Base-by-base conservation (phyloP, 2,797 vertebrate genomes). In the Danio tinwini region DNA sequence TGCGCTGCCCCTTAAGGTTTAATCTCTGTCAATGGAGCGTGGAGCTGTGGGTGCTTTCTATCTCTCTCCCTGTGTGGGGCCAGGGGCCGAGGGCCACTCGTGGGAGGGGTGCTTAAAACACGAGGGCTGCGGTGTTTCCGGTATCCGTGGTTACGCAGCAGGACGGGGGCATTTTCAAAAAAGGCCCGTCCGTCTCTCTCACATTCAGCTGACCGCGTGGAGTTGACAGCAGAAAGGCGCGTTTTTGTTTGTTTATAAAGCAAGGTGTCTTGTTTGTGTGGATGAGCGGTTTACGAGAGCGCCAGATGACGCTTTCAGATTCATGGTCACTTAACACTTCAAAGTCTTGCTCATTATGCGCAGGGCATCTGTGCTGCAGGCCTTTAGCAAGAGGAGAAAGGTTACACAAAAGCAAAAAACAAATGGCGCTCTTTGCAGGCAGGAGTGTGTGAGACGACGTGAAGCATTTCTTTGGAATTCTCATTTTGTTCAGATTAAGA, bases 401-500 rank as follows among this genome's bases (percentile, higher is more conserved):
- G 74, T 76, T 44, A 65, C 47, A 63, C 47, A 63, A 47, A 56
- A 10, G 74, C 37, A 0, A 42, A 19, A 59, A 59, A 50, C 65
- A 59, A 50, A 80, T 83, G 68, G 49, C n/a, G 11, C 29, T 19
- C 59, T 55, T 21, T 71, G 74, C 52, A 3, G 70, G 62, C 63
- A 39, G 74, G 83, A 62, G 52, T 49, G 78, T 80, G 70, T 81
- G 80, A 80, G 84, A 91, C 83, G 87, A 91, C 83, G 87, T 78
- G 88, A 91, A 90, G 87, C 87, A 87, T 92, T 90, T 90, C 81
- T 84, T 84, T 84, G 90, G 92, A 92, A 93, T 93, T 93, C 89
- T 93, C 90, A 93, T 93, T 93, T 93, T 91, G 88, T 91, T 86
- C 90, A 93, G 91, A 93, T 94, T 93, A 93, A 91, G 87, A 91